Percentiles rank a stretch among this genome's conserved stretches.
These are phyloP conservation scores for Chymomyza procnemis DNA, from an alignment of 2,888 invertebrate genomes.

Conservation along the genomic window DNA sequence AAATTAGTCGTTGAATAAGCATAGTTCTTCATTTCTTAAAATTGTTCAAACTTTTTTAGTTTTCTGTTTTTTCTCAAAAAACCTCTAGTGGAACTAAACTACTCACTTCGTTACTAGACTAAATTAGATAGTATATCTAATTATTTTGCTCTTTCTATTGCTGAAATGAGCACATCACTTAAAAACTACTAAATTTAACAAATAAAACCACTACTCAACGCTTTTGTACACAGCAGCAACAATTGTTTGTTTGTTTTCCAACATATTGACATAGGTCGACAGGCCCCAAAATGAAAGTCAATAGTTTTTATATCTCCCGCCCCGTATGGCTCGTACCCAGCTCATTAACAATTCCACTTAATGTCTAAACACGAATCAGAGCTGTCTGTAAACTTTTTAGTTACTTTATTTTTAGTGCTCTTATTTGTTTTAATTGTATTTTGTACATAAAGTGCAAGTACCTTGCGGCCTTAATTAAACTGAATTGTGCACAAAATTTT, in stretches of 20 bases:
- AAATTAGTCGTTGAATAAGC: no score
- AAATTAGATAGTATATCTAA: no score
- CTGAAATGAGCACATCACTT: background rate
- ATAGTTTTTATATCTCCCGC: background rate
- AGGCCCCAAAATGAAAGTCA: background rate
- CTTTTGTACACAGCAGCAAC: background rate
- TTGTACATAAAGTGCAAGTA: background rate
- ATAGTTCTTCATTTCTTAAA: no score
- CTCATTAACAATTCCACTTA: background rate
- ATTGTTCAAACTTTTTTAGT: no score
- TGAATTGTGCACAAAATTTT: conserved; percentile 61
- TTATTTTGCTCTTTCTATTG: no score
- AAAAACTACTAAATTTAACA: background rate
- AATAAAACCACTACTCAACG: background rate
- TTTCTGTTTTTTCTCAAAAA: no score
- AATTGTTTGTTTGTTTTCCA: background rate
- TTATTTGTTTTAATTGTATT: background rate
- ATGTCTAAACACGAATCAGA: background rate
- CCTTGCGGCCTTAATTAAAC: conserved; percentile 55
- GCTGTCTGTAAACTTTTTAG: background rate
- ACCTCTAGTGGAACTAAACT: no score
- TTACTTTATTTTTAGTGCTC: background rate
- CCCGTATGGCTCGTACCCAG: background rate
- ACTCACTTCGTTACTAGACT: no score
- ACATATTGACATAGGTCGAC: background rate